Evolutionary conservation across 2,888 invertebrate genomes (phyloP).

Genomic region (Drosophila anomalata): DNA sequence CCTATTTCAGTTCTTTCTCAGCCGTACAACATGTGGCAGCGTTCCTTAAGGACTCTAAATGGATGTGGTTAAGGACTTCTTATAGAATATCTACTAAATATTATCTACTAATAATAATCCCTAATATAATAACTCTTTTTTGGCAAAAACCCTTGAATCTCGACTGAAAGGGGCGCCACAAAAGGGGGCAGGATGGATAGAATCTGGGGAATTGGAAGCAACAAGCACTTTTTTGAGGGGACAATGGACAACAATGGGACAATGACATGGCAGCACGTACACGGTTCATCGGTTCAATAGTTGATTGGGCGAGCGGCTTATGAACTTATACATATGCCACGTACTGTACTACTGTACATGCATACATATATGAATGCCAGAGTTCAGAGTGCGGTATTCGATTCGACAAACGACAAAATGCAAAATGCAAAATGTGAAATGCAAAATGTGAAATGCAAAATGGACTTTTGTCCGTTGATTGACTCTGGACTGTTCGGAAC

Average conservation of each 20-base stretch:
- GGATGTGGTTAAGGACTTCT: no score
- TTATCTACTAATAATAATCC: no score
- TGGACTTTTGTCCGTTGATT: slow-evolving; percentile 44
- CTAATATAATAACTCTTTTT: neutral
- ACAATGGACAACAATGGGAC: slow-evolving; percentile 29
- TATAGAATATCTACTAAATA: no score
- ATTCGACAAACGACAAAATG: slow-evolving; percentile 2
- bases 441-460: slow-evolving; percentile 14
- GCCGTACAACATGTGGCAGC: no score
- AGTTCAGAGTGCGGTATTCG: neutral
- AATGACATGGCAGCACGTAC: slow-evolving; percentile 42
- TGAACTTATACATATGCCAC: slow-evolving; percentile 29
- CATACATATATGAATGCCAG: slow-evolving; percentile 10
- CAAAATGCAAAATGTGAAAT: neutral
- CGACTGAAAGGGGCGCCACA: slow-evolving; percentile 9
- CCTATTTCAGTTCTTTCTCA: no score
- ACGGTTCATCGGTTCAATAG: slow-evolving; percentile 32
- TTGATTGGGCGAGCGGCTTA: slow-evolving; percentile 42
- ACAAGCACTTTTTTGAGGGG: slow-evolving; percentile 17
- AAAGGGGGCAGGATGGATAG: neutral
- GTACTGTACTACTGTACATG: neutral
- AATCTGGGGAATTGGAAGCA: slow-evolving; percentile 4
- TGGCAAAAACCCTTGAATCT: slow-evolving; percentile 9
- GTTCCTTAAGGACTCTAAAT: no score
- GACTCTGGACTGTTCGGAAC: slow-evolving; percentile 37